Percentiles rank a stretch among this genome's conserved stretches.
phyloP scores from a whole-genome alignment of 1,140 invertebrate species.

The Drosophila pallidifrons region DNA sequence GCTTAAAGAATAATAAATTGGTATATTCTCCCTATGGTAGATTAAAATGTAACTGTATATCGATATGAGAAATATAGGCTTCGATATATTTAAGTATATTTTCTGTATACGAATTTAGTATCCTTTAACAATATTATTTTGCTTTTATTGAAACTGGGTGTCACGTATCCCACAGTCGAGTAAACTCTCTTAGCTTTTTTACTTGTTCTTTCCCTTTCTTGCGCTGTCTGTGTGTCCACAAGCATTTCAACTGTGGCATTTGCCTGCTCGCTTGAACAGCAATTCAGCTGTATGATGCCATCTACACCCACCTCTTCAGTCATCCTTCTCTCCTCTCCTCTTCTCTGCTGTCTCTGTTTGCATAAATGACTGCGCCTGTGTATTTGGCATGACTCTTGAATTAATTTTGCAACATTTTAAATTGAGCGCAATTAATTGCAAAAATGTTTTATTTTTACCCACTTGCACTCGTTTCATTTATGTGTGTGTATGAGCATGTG shows the following conservation, averaged over 20 bases:
- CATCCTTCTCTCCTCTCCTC: slow-evolving; percentile 12
- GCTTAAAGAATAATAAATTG: no score
- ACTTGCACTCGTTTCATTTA: slow-evolving; percentile 67
- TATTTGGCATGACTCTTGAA: slow-evolving; percentile 84
- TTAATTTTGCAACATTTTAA: slow-evolving; percentile 85
- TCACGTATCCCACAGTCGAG: no score
- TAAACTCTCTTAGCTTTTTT: background rate
- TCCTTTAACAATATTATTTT: no score
- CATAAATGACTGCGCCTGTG: slow-evolving; percentile 83
- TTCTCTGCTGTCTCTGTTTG: slow-evolving; percentile 39
- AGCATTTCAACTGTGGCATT: slow-evolving; percentile 74
- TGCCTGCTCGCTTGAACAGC: slow-evolving; percentile 79
- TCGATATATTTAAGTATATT: no score
- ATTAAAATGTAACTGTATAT: no score
- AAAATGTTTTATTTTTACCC: slow-evolving; percentile 83
- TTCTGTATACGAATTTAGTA: no score
- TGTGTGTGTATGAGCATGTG: slow-evolving; percentile 22
- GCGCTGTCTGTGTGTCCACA: slow-evolving; percentile 31
- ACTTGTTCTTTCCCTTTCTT: background rate
- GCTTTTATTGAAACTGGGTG: no score
- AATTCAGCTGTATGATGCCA: slow-evolving; percentile 69
- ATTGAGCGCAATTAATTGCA: slow-evolving; percentile 85
- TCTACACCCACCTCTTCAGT: background rate
- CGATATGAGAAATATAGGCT: no score
- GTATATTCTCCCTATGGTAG: no score